A percentile compares a stretch with the other conserved stretches of the same genome.
phyloP scores from a whole-genome alignment of 2,797 vertebrate species.

The Alfaro cultratus region DNA sequence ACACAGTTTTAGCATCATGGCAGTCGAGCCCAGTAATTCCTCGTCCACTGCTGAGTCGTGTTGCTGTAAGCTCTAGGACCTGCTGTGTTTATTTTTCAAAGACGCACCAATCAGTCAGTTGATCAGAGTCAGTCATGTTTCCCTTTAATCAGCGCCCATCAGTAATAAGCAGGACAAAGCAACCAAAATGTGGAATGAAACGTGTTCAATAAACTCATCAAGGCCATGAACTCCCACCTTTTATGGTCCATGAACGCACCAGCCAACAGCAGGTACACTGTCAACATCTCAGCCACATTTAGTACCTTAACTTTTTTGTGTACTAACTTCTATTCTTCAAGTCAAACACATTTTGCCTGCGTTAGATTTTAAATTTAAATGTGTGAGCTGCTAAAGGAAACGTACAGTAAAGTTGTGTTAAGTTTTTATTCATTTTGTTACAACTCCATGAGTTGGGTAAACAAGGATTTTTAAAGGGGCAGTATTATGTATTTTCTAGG shows the following conservation, averaged over 20 bases:
- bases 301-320: too few species aligned
- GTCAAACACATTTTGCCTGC: background rate
- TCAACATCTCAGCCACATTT: background rate
- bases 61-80: background rate
- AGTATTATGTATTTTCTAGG: background rate
- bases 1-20: constrained; percentile 79
- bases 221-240: background rate
- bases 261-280: background rate
- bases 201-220: background rate
- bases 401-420: background rate
- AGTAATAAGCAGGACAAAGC: background rate
- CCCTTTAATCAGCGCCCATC: background rate
- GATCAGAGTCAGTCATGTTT: background rate
- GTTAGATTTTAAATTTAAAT: background rate
- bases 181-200: background rate
- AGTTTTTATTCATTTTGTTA: background rate
- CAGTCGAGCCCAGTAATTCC: constrained; percentile 22
- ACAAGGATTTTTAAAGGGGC: background rate
- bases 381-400: background rate
- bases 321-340: background rate
- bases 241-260: background rate
- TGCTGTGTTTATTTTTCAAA: background rate
- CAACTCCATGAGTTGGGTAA: background rate
- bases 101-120: background rate
- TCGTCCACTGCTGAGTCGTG: background rate